These are phyloP conservation scores for Graphium colonna DNA, from an alignment of 2,888 invertebrate genomes.

Conservation along the genomic window DNA sequence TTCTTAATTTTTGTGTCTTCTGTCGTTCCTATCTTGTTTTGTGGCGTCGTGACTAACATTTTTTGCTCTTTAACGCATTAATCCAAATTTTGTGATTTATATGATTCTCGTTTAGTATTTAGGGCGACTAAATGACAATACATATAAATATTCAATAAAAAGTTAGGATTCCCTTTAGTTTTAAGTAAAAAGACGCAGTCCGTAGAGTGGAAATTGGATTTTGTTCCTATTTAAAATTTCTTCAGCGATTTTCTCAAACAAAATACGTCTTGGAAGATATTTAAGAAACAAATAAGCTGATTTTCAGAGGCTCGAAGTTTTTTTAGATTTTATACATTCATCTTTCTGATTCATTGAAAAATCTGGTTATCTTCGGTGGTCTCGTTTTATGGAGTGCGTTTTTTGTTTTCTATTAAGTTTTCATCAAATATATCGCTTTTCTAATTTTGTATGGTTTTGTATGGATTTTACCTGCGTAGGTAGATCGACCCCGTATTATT, in stretches of 20 bases:
- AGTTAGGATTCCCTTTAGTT: constrained; percentile 61
- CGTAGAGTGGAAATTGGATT: constrained; percentile 25
- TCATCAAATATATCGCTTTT: constrained; percentile 56
- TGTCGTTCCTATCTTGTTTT: background rate
- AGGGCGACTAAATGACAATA: constrained; percentile 79
- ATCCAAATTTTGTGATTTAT: constrained; percentile 40
- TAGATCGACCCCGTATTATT: constrained; percentile 66
- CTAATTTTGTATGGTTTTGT: constrained; percentile 70
- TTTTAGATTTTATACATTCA: constrained; percentile 31
- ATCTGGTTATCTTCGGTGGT: constrained; percentile 29
- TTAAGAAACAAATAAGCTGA: constrained; percentile 34
- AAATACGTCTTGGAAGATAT: constrained; percentile 44
- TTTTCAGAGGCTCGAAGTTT: constrained; percentile 28
- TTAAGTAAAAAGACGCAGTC: constrained; percentile 52
- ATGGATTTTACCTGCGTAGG: constrained; percentile 77
- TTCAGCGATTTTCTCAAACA: constrained; percentile 37
- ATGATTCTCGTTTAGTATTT: constrained; percentile 76
- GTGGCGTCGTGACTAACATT: constrained; percentile 13
- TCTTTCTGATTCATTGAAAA: constrained; percentile 32
- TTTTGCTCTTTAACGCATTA: constrained; percentile 5
- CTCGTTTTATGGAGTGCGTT: constrained; percentile 35
- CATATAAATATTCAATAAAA: constrained; percentile 67
- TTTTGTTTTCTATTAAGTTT: constrained; percentile 42
- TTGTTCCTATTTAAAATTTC: constrained; percentile 20
- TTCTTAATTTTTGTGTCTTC: constrained; percentile 9